Evolutionary conservation across 92 coral and sea anemone species (phyloP).

Genomic region (Metridium senile): DNA sequence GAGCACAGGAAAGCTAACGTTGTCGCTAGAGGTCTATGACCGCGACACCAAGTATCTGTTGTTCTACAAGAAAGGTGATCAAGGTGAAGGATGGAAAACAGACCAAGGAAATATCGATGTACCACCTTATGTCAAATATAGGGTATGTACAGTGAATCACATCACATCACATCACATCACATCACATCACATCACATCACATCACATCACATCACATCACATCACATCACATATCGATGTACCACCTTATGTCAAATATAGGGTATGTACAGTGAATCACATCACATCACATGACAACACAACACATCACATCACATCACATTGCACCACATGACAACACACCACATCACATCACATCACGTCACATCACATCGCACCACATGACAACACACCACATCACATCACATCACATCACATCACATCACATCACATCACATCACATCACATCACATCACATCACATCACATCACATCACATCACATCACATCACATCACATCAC

Average conservation of each 20-base stretch:
- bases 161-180: too few species aligned
- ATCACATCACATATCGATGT: slow-evolving; percentile 68
- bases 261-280: slow-evolving; percentile 34
- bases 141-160: slow-evolving; percentile 34
- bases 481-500: too few species aligned
- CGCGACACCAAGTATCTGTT: slow-evolving; percentile 36
- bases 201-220: too few species aligned
- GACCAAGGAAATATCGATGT: slow-evolving; percentile 66
- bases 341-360: slow-evolving; percentile 62
- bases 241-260: slow-evolving; percentile 34
- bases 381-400: too few species aligned
- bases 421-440: too few species aligned
- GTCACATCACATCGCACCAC: background rate
- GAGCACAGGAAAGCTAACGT: slow-evolving; percentile 57
- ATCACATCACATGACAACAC: too few species aligned
- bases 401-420: too few species aligned
- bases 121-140: slow-evolving; percentile 34
- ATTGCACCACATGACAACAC: too few species aligned
- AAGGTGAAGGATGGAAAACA: slow-evolving; percentile 71
- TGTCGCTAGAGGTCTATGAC: slow-evolving; percentile 41
- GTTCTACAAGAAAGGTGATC: slow-evolving; percentile 72
- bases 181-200: too few species aligned
- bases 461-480: too few species aligned
- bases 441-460: too few species aligned
- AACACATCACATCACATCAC: too few species aligned